Percentiles rank a stretch among this genome's conserved stretches.
Evolutionary conservation across 1,140 invertebrate species (phyloP).

Genomic region (Bombus polaris): DNA sequence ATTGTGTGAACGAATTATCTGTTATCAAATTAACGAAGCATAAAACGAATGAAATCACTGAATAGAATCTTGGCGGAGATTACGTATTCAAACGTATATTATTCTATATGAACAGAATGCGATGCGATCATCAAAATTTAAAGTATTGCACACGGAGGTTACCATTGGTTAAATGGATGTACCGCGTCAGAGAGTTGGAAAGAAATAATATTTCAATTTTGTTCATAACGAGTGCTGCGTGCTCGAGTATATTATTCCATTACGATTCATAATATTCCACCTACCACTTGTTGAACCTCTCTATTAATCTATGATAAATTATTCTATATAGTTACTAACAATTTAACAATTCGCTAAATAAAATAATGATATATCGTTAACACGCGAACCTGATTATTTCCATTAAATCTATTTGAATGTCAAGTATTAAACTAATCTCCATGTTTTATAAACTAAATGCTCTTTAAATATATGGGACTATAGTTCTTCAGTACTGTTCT

Average conservation of each 20-base stretch:
- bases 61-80: conserved; percentile 1
- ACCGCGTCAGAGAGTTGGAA: neutral
- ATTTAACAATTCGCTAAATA: conserved; percentile 47
- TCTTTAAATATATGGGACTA: neutral
- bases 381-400: neutral
- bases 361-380: conserved; percentile 40
- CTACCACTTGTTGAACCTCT: neutral
- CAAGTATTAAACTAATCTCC: neutral
- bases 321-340: conserved; percentile 1
- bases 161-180: neutral
- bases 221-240: neutral
- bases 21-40: neutral
- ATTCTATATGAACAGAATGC: neutral
- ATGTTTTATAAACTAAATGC: neutral
- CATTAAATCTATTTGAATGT: neutral
- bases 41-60: conserved; percentile 18
- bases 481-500: neutral
- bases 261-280: conserved; percentile 15
- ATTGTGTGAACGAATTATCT: neutral
- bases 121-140: conserved; percentile 1
- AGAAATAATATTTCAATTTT: conserved; percentile 26
- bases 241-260: neutral
- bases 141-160: neutral
- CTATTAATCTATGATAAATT: conserved; percentile 2
- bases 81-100: conserved; percentile 15